A percentile compares a stretch with the other conserved stretches of the same genome.
Evolutionary conservation across 2,113 vertebrate genomes (phyloP).

Genomic region (Beaufortia kweichowensis): DNA sequence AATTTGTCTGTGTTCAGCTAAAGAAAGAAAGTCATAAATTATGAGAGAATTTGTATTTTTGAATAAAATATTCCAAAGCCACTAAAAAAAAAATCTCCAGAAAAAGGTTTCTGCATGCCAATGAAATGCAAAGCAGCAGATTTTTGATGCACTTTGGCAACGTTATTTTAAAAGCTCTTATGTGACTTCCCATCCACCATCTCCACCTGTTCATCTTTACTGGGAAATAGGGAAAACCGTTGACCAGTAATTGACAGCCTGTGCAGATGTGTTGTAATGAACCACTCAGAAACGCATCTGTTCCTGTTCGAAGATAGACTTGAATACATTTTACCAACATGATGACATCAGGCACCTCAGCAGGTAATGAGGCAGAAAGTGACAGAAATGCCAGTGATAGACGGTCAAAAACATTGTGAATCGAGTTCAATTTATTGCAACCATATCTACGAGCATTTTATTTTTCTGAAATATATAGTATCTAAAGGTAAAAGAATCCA

Average conservation of each 20-base stretch:
- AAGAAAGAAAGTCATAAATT: no score
- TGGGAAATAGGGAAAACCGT: neutral
- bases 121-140: slow-evolving; percentile 31
- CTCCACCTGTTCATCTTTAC: slow-evolving; percentile 36
- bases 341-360: slow-evolving; percentile 15
- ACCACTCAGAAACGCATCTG: slow-evolving; percentile 49
- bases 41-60: no score
- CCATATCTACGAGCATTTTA: neutral
- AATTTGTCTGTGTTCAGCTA: no score
- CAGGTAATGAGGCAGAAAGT: slow-evolving; percentile 24
- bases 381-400: neutral
- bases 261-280: slow-evolving; percentile 45
- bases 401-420: neutral
- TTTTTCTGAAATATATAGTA: neutral
- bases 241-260: slow-evolving; percentile 23
- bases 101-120: slow-evolving; percentile 1
- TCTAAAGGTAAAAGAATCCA: neutral
- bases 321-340: slow-evolving; percentile 5
- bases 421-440: neutral
- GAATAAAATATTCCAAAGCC: neutral
- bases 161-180: slow-evolving; percentile 36
- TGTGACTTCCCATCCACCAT: slow-evolving; percentile 1
- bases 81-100: neutral
- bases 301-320: slow-evolving; percentile 22
- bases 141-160: slow-evolving; percentile 41